These are phyloP conservation scores for Zele albiditarsus DNA, from an alignment of 2,888 invertebrate species.

Conservation along the genomic window DNA sequence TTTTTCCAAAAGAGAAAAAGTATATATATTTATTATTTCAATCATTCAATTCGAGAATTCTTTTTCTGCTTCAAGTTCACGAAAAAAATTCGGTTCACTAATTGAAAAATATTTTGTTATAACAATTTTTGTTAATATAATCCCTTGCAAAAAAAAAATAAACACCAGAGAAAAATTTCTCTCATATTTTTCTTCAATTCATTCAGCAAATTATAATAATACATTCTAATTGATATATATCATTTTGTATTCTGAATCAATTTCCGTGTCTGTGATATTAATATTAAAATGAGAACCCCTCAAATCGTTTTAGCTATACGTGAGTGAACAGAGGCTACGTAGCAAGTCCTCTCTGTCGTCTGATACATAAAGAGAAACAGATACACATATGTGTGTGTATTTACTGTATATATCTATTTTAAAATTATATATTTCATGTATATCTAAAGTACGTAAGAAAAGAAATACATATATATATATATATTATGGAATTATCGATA, in stretches of 20 bases:
- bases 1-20: not conserved
- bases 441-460: not conserved
- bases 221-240: too few species aligned
- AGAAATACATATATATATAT: not conserved
- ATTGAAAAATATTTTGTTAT: too few species aligned
- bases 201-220: too few species aligned
- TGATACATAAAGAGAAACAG: constrained; percentile 14
- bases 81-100: too few species aligned
- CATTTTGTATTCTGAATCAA: too few species aligned
- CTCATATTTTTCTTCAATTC: too few species aligned
- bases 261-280: not conserved
- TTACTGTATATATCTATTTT: not conserved
- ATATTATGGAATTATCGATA: constrained; percentile 40
- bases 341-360: constrained; percentile 34
- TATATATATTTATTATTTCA: too few species aligned
- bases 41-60: too few species aligned
- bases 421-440: constrained; percentile 42
- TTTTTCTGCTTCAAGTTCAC: too few species aligned
- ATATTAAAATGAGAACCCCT: constrained; percentile 25
- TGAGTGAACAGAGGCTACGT: constrained; percentile 43
- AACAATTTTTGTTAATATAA: too few species aligned
- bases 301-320: constrained; percentile 12
- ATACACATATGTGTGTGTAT: not conserved
- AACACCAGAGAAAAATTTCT: too few species aligned
- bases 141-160: too few species aligned